Evolutionary conservation across 2,113 vertebrate genomes (phyloP).

Genomic region (Donacobius atricapilla): DNA sequence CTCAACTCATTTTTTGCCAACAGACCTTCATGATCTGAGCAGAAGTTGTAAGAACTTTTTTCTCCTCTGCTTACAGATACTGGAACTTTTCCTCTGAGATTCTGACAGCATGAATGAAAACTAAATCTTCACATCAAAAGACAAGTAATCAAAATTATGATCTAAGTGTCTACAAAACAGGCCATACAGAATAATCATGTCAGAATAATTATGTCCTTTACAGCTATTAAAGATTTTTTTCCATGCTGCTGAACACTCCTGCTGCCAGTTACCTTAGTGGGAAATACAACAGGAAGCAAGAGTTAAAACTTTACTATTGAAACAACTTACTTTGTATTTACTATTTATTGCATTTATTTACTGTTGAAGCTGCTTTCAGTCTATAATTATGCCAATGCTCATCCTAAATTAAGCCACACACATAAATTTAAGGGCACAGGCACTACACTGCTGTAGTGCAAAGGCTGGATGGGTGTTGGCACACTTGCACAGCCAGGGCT

Average conservation of each 20-base stretch:
- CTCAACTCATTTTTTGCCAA: neutral
- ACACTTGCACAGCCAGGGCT: neutral
- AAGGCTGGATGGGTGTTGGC: neutral
- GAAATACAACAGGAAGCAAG: neutral
- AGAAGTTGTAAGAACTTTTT: neutral
- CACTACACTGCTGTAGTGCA: neutral
- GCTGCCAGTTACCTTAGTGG: neutral
- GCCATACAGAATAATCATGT: neutral
- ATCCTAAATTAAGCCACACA: neutral
- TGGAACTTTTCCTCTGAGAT: neutral
- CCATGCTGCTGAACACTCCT: neutral
- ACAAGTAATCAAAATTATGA: neutral
- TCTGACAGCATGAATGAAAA: neutral
- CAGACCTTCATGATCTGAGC: neutral
- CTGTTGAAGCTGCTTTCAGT: neutral
- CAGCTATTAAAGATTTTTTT: neutral
- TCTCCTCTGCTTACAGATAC: neutral
- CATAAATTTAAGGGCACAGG: neutral
- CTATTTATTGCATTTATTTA: neutral
- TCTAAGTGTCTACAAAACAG: neutral
- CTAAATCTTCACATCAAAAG: neutral
- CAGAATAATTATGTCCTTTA: neutral
- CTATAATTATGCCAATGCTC: neutral
- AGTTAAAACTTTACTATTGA: neutral
- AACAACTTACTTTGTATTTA: neutral